A percentile compares a stretch with the other conserved stretches of the same genome.
Evolutionary conservation across 2,888 invertebrate genomes (phyloP).

Genomic region (Terebella lapidaria): DNA sequence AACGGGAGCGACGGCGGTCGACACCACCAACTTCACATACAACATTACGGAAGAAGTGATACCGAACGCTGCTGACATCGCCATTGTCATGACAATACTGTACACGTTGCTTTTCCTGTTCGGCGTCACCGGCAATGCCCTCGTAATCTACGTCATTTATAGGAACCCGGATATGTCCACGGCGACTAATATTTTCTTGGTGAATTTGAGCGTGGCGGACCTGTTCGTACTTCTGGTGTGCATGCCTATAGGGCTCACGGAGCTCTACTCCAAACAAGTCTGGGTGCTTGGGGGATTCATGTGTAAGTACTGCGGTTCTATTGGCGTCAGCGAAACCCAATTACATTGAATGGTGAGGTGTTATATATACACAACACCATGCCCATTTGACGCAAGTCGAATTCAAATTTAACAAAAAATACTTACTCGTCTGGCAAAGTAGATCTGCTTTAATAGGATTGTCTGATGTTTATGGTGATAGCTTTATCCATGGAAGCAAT

Average conservation of each 20-base stretch:
- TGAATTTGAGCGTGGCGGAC: conserved; percentile 89
- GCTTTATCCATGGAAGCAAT: too few relatives aligned
- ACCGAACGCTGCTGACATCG: conserved; percentile 63
- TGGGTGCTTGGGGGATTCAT: conserved; percentile 88
- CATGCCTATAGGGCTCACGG: conserved; percentile 89
- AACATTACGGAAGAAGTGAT: background rate
- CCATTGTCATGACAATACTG: conserved; percentile 80
- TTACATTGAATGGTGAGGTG: too few relatives aligned
- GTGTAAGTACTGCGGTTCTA: conserved; percentile 92
- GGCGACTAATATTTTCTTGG: conserved; percentile 89
- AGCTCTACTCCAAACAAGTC: conserved; percentile 83
- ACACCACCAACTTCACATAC: too few relatives aligned
- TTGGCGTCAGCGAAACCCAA: too few relatives aligned
- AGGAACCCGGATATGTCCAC: conserved; percentile 90
- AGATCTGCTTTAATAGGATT: too few relatives aligned
- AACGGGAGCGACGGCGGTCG: too few relatives aligned
- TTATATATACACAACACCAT: too few relatives aligned
- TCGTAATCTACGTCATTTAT: conserved; percentile 88
- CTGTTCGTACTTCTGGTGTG: conserved; percentile 84
- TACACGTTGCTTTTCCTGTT: conserved; percentile 83
- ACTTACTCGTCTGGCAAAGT: too few relatives aligned
- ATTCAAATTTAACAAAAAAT: too few relatives aligned
- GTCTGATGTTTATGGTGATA: too few relatives aligned
- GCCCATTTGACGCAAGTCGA: too few relatives aligned
- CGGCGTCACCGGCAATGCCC: conserved; percentile 85